Evolutionary conservation across 2,888 invertebrate genomes (phyloP), one percentile per base, ranked within the genome.

Genomic region (Aphidius colemani): DNA sequence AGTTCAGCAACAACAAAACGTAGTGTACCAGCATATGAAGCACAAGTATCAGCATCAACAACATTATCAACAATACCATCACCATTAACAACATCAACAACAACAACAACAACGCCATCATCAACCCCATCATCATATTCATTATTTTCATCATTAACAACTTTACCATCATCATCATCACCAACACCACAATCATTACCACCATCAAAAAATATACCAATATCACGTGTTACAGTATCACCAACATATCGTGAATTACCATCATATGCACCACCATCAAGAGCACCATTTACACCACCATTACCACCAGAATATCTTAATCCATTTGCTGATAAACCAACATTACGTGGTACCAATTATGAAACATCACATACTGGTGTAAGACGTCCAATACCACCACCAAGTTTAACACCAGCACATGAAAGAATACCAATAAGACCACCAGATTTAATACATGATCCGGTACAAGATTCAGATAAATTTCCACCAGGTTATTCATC

Each of bases 321-420:
- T 84, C 93, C 94, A 1, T 94, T 94, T 78, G 93, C 93, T n/a
- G 93, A 94, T 79, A 94, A 93, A 82, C 94, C 94, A 59, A 94
- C 94, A 55, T 84, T 94, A 65, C 86, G 94, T 74, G 92, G 91
- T 72, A 85, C 88, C n/a, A 87, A 88, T 72, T 86, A 86, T 45
- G 88, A 88, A 51, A 82, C 83, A 3, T 30, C 30, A 30, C 79
- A 82, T 63, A 66, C 76, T 7, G 73, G 72, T 1, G 69, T 70
- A 1, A 84, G 92, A 68, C 86, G 93, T 70, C 93, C 93, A 0
- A 89, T 92, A 70, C 92, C 92, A n/a, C 93, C 93, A 11, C 93
- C 93, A 0, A 92, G 92, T 66, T 84, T 92, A 66, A 91, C 91
- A 74, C 92, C 92, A 0, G 90, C 90, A 0, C 92, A 92, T 77